phyloP scores from a whole-genome alignment of 1,140 invertebrate genomes.

The Acyrthosiphon pisum region DNA sequence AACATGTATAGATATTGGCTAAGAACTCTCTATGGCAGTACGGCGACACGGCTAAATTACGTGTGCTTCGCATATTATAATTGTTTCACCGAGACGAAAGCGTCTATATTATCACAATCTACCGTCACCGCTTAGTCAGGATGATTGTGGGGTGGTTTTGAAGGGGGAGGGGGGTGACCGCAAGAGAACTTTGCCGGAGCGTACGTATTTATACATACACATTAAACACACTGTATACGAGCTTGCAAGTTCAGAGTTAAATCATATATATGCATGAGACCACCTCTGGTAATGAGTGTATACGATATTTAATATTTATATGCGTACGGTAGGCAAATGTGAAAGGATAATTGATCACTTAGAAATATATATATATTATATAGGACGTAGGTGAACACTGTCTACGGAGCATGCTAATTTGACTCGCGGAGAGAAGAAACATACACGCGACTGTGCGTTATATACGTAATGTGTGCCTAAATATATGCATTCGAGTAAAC shows the following conservation, averaged over 20 bases:
- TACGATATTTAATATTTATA: constrained; percentile 1
- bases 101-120: neutral
- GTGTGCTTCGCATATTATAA: neutral
- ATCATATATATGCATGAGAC: neutral
- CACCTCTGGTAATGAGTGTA: constrained; percentile 7
- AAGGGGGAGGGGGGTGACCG: neutral
- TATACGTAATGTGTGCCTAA: neutral
- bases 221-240: neutral
- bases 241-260: neutral
- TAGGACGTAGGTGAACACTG: neutral
- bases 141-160: neutral
- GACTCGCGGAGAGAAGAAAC: neutral
- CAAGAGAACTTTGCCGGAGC: neutral
- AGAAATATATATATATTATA: neutral
- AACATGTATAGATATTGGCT: neutral
- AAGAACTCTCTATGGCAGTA: neutral
- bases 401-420: constrained; percentile 25
- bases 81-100: neutral
- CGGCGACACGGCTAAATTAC: neutral
- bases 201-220: neutral
- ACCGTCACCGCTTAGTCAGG: neutral
- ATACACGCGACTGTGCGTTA: no score
- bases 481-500: neutral
- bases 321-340: neutral
- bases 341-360: constrained; percentile 55